A percentile compares a stretch with the other conserved stretches of the same genome.
phyloP scores from a whole-genome alignment of 2,888 invertebrate genomes.

The Phalera bucephala region DNA sequence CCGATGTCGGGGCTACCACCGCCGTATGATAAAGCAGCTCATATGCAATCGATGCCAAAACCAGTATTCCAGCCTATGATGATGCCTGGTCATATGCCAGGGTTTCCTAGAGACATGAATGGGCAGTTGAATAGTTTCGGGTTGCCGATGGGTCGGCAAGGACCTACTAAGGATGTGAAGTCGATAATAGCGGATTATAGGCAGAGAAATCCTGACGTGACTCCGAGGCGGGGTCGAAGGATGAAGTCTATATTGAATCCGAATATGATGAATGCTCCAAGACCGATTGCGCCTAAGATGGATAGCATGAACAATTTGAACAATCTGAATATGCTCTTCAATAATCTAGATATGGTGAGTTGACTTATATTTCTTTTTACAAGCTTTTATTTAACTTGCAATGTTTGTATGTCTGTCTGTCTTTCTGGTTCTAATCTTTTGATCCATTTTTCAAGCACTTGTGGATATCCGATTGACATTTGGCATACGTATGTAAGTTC shows the following conservation, averaged over 20 bases:
- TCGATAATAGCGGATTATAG: constrained; percentile 92
- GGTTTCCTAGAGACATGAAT: constrained; percentile 77
- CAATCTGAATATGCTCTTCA: constrained; percentile 71
- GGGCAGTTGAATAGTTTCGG: constrained; percentile 81
- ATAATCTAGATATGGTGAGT: constrained; percentile 79
- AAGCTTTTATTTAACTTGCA: too few species aligned
- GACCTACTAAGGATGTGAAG: constrained; percentile 91
- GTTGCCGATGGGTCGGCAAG: constrained; percentile 85
- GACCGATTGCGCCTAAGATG: constrained; percentile 71
- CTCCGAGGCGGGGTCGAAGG: constrained; percentile 86
- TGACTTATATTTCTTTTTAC: constrained; percentile 3
- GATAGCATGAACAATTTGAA: constrained; percentile 54
- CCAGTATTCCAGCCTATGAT: constrained; percentile 69
- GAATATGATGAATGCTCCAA: constrained; percentile 68
- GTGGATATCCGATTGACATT: background rate
- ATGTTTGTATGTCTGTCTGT: too few species aligned
- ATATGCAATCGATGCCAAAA: constrained; percentile 69
- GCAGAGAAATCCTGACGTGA: constrained; percentile 88
- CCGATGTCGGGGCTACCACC: constrained; percentile 71
- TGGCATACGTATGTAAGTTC: too few species aligned
- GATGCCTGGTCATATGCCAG: constrained; percentile 66
- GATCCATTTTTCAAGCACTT: too few species aligned
- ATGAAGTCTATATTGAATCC: constrained; percentile 82
- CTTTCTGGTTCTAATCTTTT: too few species aligned
- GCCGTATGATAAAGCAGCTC: constrained; percentile 72